These are phyloP conservation scores for Nesidiocoris tenuis DNA, from an alignment of 2,888 invertebrate species.

Conservation along the genomic window DNA sequence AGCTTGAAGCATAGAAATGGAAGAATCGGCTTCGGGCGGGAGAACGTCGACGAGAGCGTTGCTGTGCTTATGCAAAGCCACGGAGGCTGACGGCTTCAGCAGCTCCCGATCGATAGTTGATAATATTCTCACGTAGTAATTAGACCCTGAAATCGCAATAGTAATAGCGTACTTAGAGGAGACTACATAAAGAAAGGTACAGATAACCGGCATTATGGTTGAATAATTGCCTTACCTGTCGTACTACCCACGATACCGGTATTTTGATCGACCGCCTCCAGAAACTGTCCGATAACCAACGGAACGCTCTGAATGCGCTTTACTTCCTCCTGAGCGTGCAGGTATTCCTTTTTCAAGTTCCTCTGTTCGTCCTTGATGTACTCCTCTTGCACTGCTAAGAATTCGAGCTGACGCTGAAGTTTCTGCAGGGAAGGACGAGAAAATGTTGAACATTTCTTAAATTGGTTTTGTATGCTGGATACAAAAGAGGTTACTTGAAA, in stretches of 20 bases:
- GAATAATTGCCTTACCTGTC: no score
- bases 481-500: no score
- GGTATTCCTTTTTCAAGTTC: slow-evolving; percentile 96
- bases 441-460: background rate
- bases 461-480: no score
- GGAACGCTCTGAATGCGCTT: slow-evolving; percentile 99
- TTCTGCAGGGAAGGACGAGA: slow-evolving; percentile 67
- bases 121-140: slow-evolving; percentile 97
- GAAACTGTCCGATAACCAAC: slow-evolving; percentile 96
- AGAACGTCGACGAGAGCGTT: slow-evolving; percentile 99
- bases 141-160: slow-evolving; percentile 79
- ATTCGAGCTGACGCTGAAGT: slow-evolving; percentile 93
- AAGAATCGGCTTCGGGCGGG: slow-evolving; percentile 98
- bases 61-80: slow-evolving; percentile 97
- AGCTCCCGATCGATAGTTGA: slow-evolving; percentile 97
- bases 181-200: no score
- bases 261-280: slow-evolving; percentile 99
- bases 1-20: slow-evolving; percentile 96
- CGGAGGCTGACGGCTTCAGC: slow-evolving; percentile 95
- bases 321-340: slow-evolving; percentile 97
- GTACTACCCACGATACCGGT: slow-evolving; percentile 99
- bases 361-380: slow-evolving; percentile 99
- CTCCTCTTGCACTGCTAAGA: slow-evolving; percentile 97
- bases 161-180: no score
- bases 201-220: no score